phyloP scores from a whole-genome alignment of 2,797 vertebrate species.

The Loriculus beryllinus region DNA sequence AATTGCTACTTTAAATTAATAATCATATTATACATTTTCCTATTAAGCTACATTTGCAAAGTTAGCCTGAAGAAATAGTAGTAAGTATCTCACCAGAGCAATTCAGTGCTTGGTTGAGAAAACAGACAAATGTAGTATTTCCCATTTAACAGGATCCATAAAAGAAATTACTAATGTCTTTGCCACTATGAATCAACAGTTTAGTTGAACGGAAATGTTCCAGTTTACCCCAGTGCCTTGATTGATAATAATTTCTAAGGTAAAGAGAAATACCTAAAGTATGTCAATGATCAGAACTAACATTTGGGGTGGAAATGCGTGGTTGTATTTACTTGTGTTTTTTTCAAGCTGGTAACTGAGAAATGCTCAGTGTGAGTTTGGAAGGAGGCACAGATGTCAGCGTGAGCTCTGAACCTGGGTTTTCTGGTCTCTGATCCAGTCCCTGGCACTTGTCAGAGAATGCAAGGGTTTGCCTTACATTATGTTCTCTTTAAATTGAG shows the following conservation, averaged over 20 bases:
- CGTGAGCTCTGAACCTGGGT: not conserved
- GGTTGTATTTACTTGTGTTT: not conserved
- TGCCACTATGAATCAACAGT: not conserved
- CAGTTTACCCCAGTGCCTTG: not conserved
- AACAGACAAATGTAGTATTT: not conserved
- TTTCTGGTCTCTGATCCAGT: not conserved
- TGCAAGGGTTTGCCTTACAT: not conserved
- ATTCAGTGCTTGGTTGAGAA: not conserved
- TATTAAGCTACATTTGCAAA: conserved; percentile 3
- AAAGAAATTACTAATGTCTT: not conserved
- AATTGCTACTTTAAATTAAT: conserved; percentile 19
- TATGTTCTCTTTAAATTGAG: not conserved
- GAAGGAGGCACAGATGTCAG: not conserved
- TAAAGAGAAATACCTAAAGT: not conserved
- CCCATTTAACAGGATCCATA: not conserved
- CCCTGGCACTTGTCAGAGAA: not conserved
- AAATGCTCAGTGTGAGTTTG: not conserved
- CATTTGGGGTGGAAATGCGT: not conserved
- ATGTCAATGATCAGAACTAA: not conserved
- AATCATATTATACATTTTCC: conserved; percentile 1
- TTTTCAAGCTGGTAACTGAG: not conserved
- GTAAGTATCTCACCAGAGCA: not conserved
- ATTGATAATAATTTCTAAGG: not conserved
- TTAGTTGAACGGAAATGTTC: not conserved
- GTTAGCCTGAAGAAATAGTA: conserved; percentile 9